Evolutionary conservation across 2,888 invertebrate genomes (phyloP), one percentile per base, ranked within the genome.

Genomic region (Pachliopta kotzebuea): DNA sequence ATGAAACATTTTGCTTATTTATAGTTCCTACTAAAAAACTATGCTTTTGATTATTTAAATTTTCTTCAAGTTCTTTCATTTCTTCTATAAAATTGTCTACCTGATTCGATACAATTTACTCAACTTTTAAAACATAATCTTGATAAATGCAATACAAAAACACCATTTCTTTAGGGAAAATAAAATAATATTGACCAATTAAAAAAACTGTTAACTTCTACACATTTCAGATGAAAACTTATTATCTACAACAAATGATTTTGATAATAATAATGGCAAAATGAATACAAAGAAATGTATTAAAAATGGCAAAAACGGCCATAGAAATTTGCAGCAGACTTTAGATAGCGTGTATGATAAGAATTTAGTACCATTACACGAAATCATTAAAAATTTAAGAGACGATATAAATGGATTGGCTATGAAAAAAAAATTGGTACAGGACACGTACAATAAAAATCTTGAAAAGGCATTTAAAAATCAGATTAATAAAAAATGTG

Each of bases 351-450:
- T 85, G 54, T 85, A 85, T 64, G 80, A 85, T 69, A 69, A 81
- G 54, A 83, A 86, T 67, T 71, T 90, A 50, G 29, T 89, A 49
- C 86, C 90, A 1, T 70, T 90, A 37, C 79, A 83, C 70, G 71
- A 72, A n/a, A 75, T 77, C 9, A 85, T 90, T 26, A 77, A 74
- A 62, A 72, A 72, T 57, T 72, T 90, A 20, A 82, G 79, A 71
- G 67, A 78, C 54, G 85, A 88, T 59, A 72, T 88, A 24, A 80
- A 85, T 31, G 60, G 60, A 53, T 70, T 90, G 24, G 70, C 76
- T 49, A 54, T 70, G 9, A 81, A 86, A 50, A 81, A 84, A 68
- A 69, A 71, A 49, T 31, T 73, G 54, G 67, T 80, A 1, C 81
- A 71, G 66, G 76, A 80, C 20, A 76, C 73, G 65, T 66, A 79